Base-by-base conservation (phyloP, 1,140 invertebrate genomes). In the Drosophila arizonae region DNA sequence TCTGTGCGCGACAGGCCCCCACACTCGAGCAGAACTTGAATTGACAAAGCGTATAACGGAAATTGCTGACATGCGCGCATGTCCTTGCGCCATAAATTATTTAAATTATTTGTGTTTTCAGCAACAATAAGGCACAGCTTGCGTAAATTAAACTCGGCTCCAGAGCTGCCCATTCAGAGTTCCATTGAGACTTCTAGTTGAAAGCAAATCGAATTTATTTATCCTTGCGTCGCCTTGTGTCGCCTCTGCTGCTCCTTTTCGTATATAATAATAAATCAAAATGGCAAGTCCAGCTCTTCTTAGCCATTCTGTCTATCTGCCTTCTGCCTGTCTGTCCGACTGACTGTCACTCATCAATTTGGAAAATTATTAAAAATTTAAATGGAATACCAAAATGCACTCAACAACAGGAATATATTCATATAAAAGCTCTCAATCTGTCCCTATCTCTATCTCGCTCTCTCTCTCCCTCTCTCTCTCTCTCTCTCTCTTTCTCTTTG, bases 311-410 rank as follows among this genome's bases (percentile, higher is more conserved):
- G 28, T 30, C 28, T 30, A 6, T 33, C 33, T 33, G 33, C 26
- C 28, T 6, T 50, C 67, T 45, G 24, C 46, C 24, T 36, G 10
- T 30, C 30, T 36, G 55, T 6, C 48, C 30, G 52, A 55, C 62
- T 76, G 67, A 72, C 77, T 76, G 75, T 77, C 81, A 79, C 75
- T 89, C 85, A 84, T 89, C 84, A 88, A 88, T 88, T 88, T 84
- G 80, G 76, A 88, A 77, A 87, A 80, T 79, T 84, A 88, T 88
- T 88, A 88, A 88, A 88, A 88, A 88, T 88, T 88, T 88, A 88
- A 88, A 89, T 89, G 75, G 85, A 88, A 88, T 88, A 78, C 79
- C 85, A 66, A 88, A 87, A 84, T 88, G 79, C 84, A 87, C 79
- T 87, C 76, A 77, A 64, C 64, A 72, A 72, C 41, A 55, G 63